Base-by-base conservation (phyloP, 1,140 invertebrate genomes). In the Samia ricini region DNA sequence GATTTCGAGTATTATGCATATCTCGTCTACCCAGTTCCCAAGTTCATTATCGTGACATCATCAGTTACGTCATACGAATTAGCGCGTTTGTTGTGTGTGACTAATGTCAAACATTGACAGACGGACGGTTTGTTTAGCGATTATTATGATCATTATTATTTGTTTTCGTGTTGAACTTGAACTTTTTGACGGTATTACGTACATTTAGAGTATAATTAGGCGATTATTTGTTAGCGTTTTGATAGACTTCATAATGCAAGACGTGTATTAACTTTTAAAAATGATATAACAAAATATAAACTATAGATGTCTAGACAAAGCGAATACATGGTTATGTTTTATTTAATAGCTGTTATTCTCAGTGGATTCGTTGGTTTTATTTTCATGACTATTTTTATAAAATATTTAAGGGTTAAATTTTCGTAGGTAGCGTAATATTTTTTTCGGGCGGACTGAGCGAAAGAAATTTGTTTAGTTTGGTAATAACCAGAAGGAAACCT, bases 91-190 rank as follows among this genome's bases (percentile, higher is more conserved):
- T 52, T 4, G 19, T 24, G 21, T 24, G 52, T 55, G 52, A 55
- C 52, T 55, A 22, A 55, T 55, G 52, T 23, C 20, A 55, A 24
- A 15, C 52, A 24, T 24, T 55, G 52, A 55, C 52, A 21, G 52
- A 23, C 4, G 6, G 20, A 24, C 52, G 10, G 52, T 55, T 55
- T 55, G 52, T 55, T 24, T 52, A 52, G 12, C 33, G 33, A 42
- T 42, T 42, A 42, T 4, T 15, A 42, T 12, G 10, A 15, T 21
- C 19, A 51, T 51, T 20, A 20, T 51, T 51, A 51, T 20, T 2
- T 51, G 2, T 22, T 51, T 20, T 51, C 18, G 8, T n/a, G 15
- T 36, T 36, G 50, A 8, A 20, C 19, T 22, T 21, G 0, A 21
- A 21, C 50, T 21, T 19, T 22, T 22, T 21, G 0, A 21, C 8